Conservation (phyloP, 2,797 vertebrate genomes). For the Sebastes elongatus region DNA sequence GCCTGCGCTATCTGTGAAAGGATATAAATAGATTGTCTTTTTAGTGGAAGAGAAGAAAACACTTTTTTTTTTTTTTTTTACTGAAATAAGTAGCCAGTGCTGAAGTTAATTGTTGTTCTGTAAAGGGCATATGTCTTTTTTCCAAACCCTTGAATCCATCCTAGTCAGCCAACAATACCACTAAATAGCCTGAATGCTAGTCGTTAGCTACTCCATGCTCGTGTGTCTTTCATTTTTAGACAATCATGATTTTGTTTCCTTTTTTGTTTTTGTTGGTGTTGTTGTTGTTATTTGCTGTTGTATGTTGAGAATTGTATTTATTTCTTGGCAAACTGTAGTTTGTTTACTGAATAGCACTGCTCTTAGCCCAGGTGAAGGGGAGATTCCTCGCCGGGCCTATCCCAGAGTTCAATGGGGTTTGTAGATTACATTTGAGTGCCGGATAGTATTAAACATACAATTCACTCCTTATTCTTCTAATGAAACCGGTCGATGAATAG, state of each 20-base stretch:
- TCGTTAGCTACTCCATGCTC: constrained; percentile 89
- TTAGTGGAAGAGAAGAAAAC: constrained; percentile 78
- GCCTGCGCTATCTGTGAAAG: constrained; percentile 79
- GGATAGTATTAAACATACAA: constrained; percentile 94
- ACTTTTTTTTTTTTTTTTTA: constrained; percentile 50
- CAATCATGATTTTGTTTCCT: constrained; percentile 90
- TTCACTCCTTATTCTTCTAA: constrained; percentile 94
- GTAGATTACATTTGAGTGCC: constrained; percentile 92
- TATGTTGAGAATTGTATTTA: constrained; percentile 98
- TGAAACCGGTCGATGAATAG: constrained; percentile 94
- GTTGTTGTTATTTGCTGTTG: constrained; percentile 90
- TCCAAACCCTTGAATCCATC: constrained; percentile 67
- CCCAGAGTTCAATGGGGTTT: constrained; percentile 83
- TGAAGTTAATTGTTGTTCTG: constrained; percentile 79
- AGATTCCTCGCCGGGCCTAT: constrained; percentile 83
- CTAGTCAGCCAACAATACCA: constrained; percentile 85
- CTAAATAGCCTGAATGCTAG: constrained; percentile 89
- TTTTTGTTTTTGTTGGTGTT: constrained; percentile 77
- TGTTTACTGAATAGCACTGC: constrained; percentile 99
- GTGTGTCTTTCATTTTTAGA: constrained; percentile 97
- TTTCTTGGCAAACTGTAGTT: constrained; percentile 98
- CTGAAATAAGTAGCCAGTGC: constrained; percentile 76
- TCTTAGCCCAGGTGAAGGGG: constrained; percentile 83
- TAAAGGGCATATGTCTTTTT: constrained; percentile 73
- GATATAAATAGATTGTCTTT: constrained; percentile 80